phyloP scores from a whole-genome alignment of 1,140 invertebrate species.

The Bombus ignitus region DNA sequence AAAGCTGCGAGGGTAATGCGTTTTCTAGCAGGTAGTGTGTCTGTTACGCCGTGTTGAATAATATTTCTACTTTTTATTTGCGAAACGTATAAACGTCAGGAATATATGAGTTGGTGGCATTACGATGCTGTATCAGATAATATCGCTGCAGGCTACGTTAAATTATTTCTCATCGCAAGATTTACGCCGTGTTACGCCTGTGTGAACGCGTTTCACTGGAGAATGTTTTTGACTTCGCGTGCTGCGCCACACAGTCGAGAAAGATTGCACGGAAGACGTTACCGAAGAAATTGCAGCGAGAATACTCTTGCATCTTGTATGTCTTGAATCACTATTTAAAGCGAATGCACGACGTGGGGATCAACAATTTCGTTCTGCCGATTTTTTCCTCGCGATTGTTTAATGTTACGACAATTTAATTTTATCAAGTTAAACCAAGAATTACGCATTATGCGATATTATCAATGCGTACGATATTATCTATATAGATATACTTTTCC shows the following conservation, averaged over 20 bases:
- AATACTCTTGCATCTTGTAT: not conserved
- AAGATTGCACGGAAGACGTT: conserved; percentile 29
- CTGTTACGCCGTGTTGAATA: conserved; percentile 55
- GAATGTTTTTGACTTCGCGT: not conserved
- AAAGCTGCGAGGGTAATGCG: conserved; percentile 61
- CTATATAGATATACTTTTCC: no score
- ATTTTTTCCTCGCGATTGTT: no score
- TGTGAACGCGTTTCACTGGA: not conserved
- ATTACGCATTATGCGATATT: no score
- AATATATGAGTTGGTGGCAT: conserved; percentile 31
- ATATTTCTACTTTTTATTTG: conserved; percentile 61
- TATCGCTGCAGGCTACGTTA: conserved; percentile 38
- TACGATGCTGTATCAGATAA: conserved; percentile 49
- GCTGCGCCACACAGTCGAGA: not conserved
- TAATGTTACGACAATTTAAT: no score
- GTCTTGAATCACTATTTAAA: conserved; percentile 3
- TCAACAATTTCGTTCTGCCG: not conserved
- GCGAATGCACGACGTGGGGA: not conserved
- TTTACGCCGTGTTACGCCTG: conserved; percentile 11
- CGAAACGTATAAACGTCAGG: conserved; percentile 50
- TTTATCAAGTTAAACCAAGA: no score
- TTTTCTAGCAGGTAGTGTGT: conserved; percentile 36
- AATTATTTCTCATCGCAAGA: conserved; percentile 59
- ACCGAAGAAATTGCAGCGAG: conserved; percentile 21
- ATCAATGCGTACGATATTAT: no score